Evolutionary conservation across 1,140 invertebrate genomes (phyloP), one percentile per base, ranked within the genome.

Genomic region (Drosophila oshimai): DNA sequence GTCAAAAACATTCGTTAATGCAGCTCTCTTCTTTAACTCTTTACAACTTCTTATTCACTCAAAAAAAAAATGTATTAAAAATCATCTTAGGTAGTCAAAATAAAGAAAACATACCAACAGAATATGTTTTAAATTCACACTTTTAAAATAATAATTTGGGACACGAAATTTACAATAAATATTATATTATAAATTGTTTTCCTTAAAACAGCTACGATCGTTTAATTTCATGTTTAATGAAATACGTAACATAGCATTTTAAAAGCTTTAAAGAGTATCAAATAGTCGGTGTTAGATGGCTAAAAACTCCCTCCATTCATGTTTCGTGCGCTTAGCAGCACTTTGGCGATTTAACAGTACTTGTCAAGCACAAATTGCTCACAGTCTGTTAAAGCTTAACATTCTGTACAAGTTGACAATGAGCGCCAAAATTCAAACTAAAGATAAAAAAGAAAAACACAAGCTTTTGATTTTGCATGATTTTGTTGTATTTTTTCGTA

Each of bases 401-500:
- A 26, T 26, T 42, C 15, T 54, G 31, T 24, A 7, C 12, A 18
- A 12, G 10, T 15, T 4, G 10, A 17, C 4, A 41, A 2, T 6
- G 4, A n/a, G 13, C 36, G 34, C 57, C 24, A 58, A 24, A 24
- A 18, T 55, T 42, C 0, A 26, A 61, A 57, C 1, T 3, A 12
- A 0, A 18, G 7, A 18, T 4, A 12, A 31, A 26, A 17, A 26
- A 26, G 13, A 26, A 29, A 33, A 10, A 28, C 20, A n/a, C 15
- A 34, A 9, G 12, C 10, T 9, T 5, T 26, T 15, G 28, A 34
- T 46, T 18, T 57, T 58, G 31, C 18, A 6, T 28, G 33, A 26
- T 36, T 55, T 49, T 70, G 20, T 33, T 44, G n/a, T 57, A 57
- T 64, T 26, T 67, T 31, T 22, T 46, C n/a, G 12, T 47, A 15